A percentile compares a stretch with the other conserved stretches of the same genome.
These are phyloP conservation scores for Drosophila suboccidentalis DNA, from an alignment of 2,888 invertebrate species.

Conservation along the genomic window DNA sequence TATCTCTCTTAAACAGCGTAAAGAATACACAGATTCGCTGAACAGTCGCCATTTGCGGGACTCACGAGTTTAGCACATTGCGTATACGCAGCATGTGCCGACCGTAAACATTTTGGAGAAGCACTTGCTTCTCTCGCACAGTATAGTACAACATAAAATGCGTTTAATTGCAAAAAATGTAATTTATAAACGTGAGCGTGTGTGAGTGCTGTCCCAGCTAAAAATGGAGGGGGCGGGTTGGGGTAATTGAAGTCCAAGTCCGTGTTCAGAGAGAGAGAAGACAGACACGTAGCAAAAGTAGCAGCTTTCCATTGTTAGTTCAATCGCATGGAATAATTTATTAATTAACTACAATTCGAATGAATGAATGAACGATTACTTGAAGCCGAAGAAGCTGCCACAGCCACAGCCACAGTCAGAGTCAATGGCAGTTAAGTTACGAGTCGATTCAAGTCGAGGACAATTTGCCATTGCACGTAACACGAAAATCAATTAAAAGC, in stretches of 20 bases:
- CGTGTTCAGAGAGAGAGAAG: constrained; percentile 14
- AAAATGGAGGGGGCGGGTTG: constrained; percentile 2
- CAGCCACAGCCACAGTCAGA: constrained; percentile 28
- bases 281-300: constrained; percentile 17
- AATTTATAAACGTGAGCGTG: constrained; percentile 51
- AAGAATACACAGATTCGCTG: constrained; percentile 36
- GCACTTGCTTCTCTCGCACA: constrained; percentile 20
- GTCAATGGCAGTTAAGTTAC: constrained; percentile 3
- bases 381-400: constrained; percentile 10
- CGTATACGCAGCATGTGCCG: constrained; percentile 66
- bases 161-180: constrained; percentile 71
- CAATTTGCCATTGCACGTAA: constrained; percentile 74
- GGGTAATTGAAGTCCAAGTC: constrained; percentile 60
- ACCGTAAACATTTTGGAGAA: constrained; percentile 57
- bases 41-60: constrained; percentile 59
- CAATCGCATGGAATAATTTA: constrained; percentile 80
- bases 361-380: constrained; percentile 80
- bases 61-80: constrained; percentile 42
- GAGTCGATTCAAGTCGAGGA: constrained; percentile 42
- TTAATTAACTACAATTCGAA: constrained; percentile 81
- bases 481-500: constrained; percentile 80
- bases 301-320: constrained; percentile 74
- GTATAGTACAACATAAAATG: constrained; percentile 60
- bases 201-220: constrained; percentile 24
- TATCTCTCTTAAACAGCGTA: constrained; percentile 62